Conservation (phyloP, 2,797 vertebrate species). For the Eidolon dupreanum region DNA sequence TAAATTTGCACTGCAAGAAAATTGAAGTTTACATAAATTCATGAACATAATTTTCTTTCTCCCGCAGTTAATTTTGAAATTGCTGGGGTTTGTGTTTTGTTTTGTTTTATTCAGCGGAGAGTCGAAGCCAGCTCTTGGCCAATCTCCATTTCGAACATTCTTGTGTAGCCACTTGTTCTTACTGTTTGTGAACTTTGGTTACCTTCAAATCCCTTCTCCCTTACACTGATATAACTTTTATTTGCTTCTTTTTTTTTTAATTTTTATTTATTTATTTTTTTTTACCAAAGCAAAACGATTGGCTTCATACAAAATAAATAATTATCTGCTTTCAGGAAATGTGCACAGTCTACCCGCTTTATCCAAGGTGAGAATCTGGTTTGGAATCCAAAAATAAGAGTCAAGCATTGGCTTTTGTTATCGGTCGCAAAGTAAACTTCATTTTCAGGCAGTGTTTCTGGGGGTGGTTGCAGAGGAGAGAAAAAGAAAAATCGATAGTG, state of each 20-base stretch:
- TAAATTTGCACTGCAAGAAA: constrained; percentile 89
- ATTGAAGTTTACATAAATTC: constrained; percentile 89
- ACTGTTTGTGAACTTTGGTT: constrained; percentile 84
- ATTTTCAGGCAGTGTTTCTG: constrained; percentile 85
- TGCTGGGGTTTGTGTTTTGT: constrained; percentile 83
- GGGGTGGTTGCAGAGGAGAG: constrained; percentile 19
- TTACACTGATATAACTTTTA: constrained; percentile 82
- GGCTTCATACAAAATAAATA: constrained; percentile 72
- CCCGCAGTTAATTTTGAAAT: constrained; percentile 78
- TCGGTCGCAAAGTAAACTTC: constrained; percentile 85
- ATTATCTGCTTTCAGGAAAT: constrained; percentile 78
- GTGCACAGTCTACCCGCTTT: constrained; percentile 69
- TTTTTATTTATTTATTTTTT: constrained; percentile 4
- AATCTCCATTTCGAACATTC: constrained; percentile 68
- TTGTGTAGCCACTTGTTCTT: constrained; percentile 80
- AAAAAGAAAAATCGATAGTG: constrained; percentile 70
- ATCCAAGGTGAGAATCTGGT: constrained; percentile 70
- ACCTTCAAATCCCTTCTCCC: constrained; percentile 71
- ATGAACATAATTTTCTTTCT: constrained; percentile 61
- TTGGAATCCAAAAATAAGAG: constrained; percentile 70
- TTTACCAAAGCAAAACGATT: constrained; percentile 78
- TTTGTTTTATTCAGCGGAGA: constrained; percentile 80
- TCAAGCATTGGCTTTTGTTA: constrained; percentile 51
- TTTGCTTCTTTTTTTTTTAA: constrained; percentile 77
- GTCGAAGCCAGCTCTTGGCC: constrained; percentile 79